Conservation (phyloP, 2,888 invertebrate species). For the Erebia aethiops region DNA sequence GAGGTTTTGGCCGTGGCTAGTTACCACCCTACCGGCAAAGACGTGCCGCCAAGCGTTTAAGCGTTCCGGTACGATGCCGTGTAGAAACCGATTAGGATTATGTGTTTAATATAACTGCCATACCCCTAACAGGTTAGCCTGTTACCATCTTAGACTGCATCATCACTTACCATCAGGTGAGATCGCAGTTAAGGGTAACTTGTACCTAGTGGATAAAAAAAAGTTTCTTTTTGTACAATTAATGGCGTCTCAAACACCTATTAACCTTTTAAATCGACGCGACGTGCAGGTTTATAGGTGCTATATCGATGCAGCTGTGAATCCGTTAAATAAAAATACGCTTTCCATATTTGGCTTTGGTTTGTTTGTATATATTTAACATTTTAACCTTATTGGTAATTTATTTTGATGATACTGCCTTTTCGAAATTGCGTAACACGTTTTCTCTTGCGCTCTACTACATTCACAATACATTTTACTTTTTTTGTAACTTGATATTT, state of each 20-base stretch:
- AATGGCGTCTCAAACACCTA: conserved; percentile 14
- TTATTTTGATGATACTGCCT: not conserved
- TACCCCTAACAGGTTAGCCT: too few species aligned
- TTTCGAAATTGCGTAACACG: conserved; percentile 13
- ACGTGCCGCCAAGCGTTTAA: too few species aligned
- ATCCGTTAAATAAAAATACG: not conserved
- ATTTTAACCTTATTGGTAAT: not conserved
- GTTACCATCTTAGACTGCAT: too few species aligned
- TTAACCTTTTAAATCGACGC: conserved; percentile 10
- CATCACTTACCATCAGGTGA: too few species aligned
- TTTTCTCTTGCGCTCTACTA: conserved; percentile 11
- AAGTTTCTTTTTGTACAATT: not conserved
- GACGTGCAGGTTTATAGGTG: not conserved
- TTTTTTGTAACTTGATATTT: not conserved
- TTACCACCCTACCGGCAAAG: too few species aligned
- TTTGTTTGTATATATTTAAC: conserved; percentile 11
- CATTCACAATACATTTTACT: not conserved
- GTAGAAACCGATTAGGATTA: too few species aligned
- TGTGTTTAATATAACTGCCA: too few species aligned
- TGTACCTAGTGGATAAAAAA: too few species aligned
- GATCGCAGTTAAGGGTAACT: too few species aligned
- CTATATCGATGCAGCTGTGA: not conserved
- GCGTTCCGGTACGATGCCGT: too few species aligned
- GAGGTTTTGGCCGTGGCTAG: too few species aligned
- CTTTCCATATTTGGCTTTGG: conserved; percentile 7